These are phyloP conservation scores for Meiosimyza platycephala DNA, from an alignment of 2,888 invertebrate species.

Conservation along the genomic window DNA sequence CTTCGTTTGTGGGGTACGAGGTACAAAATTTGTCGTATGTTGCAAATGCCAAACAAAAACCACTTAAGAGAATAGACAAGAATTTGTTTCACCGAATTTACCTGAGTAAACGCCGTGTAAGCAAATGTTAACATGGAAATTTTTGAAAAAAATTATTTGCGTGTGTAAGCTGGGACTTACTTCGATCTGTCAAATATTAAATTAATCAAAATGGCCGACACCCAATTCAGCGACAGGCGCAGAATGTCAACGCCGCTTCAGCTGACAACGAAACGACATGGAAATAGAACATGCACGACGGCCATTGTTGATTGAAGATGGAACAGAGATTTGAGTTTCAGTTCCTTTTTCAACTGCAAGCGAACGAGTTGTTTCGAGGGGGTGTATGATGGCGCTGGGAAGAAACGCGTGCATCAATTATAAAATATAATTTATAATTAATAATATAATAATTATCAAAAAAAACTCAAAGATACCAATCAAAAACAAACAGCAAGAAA, in stretches of 20 bases:
- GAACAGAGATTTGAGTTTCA: conserved; percentile 12
- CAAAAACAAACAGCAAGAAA: not conserved
- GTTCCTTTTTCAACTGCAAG: conserved; percentile 42
- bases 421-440: conserved; percentile 12
- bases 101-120: too few relatives aligned
- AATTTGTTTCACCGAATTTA: too few relatives aligned
- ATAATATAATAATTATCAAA: conserved; percentile 5
- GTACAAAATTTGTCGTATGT: too few relatives aligned
- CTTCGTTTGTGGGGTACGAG: too few relatives aligned
- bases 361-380: conserved; percentile 29
- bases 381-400: conserved; percentile 28
- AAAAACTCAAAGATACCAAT: not conserved
- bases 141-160: too few relatives aligned
- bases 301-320: conserved; percentile 31
- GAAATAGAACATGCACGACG: conserved; percentile 5
- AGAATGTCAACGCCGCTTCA: conserved; percentile 5
- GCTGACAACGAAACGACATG: conserved; percentile 10
- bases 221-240: conserved; percentile 41
- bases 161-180: too few relatives aligned
- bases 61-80: too few relatives aligned
- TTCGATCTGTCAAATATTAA: conserved; percentile 8
- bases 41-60: too few relatives aligned
- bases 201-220: conserved; percentile 42
- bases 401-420: conserved; percentile 32
- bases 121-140: too few relatives aligned